phyloP scores from a whole-genome alignment of 2,113 vertebrate species.

The Sturnus vulgaris region DNA sequence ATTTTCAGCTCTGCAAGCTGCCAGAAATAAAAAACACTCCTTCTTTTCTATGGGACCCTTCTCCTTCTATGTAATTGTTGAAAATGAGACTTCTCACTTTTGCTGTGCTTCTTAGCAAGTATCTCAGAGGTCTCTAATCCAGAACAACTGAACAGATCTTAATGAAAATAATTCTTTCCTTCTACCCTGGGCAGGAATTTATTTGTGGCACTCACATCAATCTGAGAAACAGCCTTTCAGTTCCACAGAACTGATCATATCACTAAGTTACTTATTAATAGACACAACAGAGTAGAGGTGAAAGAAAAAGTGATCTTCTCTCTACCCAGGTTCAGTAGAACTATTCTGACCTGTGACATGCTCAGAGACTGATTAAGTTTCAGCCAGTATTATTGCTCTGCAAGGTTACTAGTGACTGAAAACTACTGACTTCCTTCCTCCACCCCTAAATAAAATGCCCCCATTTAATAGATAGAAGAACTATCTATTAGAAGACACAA shows the following conservation, averaged over 20 bases:
- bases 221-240: background rate
- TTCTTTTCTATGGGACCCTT: background rate
- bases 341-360: background rate
- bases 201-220: background rate
- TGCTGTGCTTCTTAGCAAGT: background rate
- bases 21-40: background rate
- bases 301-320: background rate
- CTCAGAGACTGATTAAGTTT: background rate
- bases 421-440: background rate
- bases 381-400: background rate
- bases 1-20: background rate
- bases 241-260: background rate
- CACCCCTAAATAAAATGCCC: background rate
- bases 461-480: background rate
- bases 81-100: background rate
- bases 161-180: background rate
- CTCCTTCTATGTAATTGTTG: background rate
- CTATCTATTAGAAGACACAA: background rate
- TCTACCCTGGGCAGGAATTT: background rate
- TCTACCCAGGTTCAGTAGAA: background rate
- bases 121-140: background rate
- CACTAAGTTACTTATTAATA: constrained; percentile 25
- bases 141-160: background rate
- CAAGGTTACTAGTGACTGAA: background rate
- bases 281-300: background rate